A percentile compares a stretch with the other conserved stretches of the same genome.
Conservation (phyloP, 1,140 invertebrate species). For the Pseudomyrmex sp. region DNA sequence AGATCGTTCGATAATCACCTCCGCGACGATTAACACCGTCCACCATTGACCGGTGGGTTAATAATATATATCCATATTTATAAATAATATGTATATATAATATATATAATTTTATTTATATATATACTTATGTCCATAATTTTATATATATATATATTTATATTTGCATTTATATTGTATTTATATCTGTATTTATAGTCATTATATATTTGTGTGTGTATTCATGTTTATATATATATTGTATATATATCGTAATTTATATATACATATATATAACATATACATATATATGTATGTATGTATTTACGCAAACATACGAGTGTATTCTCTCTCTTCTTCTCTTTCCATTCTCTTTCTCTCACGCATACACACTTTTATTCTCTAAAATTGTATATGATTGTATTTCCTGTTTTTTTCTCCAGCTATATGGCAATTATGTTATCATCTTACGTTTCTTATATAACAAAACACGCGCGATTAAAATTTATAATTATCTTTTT, state of each 20-base stretch:
- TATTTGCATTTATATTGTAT: constrained; percentile 63
- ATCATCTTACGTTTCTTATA: constrained; percentile 66
- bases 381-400: constrained; percentile 6
- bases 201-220: constrained; percentile 57
- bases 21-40: constrained; percentile 47
- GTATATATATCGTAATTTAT: constrained; percentile 68
- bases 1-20: constrained; percentile 62
- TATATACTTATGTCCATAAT: constrained; percentile 70
- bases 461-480: constrained; percentile 76
- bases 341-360: constrained; percentile 1
- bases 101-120: constrained; percentile 69
- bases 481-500: constrained; percentile 72
- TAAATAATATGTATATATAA: constrained; percentile 78
- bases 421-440: background rate
- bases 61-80: constrained; percentile 66
- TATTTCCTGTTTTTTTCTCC: background rate
- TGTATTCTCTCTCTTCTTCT: constrained; percentile 70
- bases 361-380: background rate
- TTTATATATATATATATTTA: constrained; percentile 60
- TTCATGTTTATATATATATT: constrained; percentile 47
- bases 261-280: constrained; percentile 65
- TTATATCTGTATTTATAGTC: constrained; percentile 67
- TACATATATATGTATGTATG: constrained; percentile 62
- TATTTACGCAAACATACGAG: constrained; percentile 41
- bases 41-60: constrained; percentile 26